These are phyloP conservation scores for Paradisaea rubra DNA, from an alignment of 2,113 vertebrate species.

Conservation along the genomic window DNA sequence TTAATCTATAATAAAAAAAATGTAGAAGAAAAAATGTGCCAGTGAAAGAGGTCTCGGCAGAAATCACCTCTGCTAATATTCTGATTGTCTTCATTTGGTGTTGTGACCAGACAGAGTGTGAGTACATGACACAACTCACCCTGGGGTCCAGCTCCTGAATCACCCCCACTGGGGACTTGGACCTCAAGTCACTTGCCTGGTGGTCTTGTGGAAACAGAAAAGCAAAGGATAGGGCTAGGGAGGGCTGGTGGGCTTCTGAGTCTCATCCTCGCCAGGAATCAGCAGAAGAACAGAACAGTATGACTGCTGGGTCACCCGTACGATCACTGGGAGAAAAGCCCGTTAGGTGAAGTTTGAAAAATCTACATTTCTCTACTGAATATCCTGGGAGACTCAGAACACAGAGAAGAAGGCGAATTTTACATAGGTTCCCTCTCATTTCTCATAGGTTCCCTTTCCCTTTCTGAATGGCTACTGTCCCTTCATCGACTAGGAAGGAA, in stretches of 20 bases:
- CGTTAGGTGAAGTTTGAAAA: not conserved
- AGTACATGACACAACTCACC: rapidly evolving
- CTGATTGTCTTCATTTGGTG: not conserved
- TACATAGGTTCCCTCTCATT: not conserved
- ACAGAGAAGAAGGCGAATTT: not conserved
- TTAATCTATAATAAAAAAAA: not conserved
- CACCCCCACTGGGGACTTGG: no score
- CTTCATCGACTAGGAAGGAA: not conserved
- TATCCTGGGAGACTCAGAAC: not conserved
- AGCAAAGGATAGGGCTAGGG: not conserved
- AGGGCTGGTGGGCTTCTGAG: not conserved
- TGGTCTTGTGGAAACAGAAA: not conserved
- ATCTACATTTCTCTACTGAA: not conserved
- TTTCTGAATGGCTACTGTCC: not conserved
- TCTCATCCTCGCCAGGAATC: not conserved
- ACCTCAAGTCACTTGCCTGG: not conserved
- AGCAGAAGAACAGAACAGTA: not conserved
- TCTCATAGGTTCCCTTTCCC: not conserved
- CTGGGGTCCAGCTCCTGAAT: no score
- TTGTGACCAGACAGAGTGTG: not conserved
- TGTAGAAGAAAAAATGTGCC: not conserved
- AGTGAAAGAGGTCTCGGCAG: not conserved
- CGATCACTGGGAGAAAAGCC: not conserved
- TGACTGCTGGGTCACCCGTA: not conserved
- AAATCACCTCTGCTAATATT: not conserved